Percentiles rank a stretch among this genome's conserved stretches.
These are phyloP conservation scores for Gasterosteus nipponicus DNA, from an alignment of 2,113 vertebrate genomes.

Conservation along the genomic window DNA sequence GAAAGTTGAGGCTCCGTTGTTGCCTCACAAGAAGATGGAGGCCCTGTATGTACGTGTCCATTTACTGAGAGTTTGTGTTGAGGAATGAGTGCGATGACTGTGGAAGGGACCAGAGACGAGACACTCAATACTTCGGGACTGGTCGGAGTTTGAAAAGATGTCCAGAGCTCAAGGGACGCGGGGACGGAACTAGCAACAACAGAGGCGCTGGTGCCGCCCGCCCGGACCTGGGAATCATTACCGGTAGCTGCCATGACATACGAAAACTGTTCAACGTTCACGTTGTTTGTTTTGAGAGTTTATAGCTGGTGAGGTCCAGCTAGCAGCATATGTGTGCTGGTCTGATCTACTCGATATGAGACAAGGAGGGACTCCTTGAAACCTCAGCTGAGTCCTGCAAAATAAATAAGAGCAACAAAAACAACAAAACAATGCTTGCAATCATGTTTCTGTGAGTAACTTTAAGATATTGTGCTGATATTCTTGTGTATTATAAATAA, in stretches of 20 bases:
- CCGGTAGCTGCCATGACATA: background rate
- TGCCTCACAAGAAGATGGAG: slow-evolving; percentile 15
- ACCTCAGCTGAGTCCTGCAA: slow-evolving; percentile 27
- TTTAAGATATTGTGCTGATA: background rate
- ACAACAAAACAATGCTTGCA: background rate
- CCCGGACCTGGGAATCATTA: slow-evolving; percentile 32
- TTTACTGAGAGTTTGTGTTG: slow-evolving; percentile 5
- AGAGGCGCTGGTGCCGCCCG: background rate
- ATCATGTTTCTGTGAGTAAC: background rate
- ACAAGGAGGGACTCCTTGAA: slow-evolving; percentile 1
- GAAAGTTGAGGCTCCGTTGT: slow-evolving; percentile 16
- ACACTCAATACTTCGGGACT: slow-evolving; percentile 54
- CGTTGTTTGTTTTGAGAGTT: background rate
- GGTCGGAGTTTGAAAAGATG: slow-evolving; percentile 38
- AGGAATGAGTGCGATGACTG: slow-evolving; percentile 52
- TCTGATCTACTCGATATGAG: slow-evolving; percentile 4
- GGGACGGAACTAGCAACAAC: background rate
- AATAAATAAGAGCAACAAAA: slow-evolving; percentile 10
- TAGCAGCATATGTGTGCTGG: background rate
- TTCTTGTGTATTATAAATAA: background rate
- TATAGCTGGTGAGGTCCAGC: background rate
- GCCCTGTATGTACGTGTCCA: slow-evolving; percentile 12
- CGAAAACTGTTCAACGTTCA: background rate
- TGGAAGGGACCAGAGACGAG: slow-evolving; percentile 60
- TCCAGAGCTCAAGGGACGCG: slow-evolving; percentile 13